phyloP scores from a whole-genome alignment of 2,888 invertebrate species.

The Agonopterix arenella region DNA sequence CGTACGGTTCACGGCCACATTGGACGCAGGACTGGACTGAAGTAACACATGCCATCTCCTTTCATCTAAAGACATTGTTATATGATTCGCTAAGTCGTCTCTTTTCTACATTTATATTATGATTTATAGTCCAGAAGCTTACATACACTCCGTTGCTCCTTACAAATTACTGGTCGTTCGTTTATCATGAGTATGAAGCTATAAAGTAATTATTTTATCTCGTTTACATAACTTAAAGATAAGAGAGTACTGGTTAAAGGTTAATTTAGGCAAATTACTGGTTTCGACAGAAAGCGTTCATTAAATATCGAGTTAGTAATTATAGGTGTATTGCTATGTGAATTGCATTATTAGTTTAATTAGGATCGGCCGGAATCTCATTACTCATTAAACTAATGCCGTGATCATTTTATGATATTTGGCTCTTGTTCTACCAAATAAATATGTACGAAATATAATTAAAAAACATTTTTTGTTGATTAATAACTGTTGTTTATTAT shows the following conservation, averaged over 20 bases:
- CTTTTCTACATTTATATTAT: constrained; percentile 28
- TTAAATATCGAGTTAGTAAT: too few relatives aligned
- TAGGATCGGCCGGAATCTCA: too few relatives aligned
- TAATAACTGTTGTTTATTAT: too few relatives aligned
- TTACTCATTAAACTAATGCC: too few relatives aligned
- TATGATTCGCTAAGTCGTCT: constrained; percentile 20
- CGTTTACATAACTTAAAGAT: constrained; percentile 30
- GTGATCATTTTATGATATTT: too few relatives aligned
- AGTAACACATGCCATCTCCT: constrained; percentile 21
- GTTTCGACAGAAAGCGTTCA: neutral
- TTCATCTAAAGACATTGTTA: constrained; percentile 11
- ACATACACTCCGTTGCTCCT: constrained; percentile 47
- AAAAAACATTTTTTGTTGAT: too few relatives aligned
- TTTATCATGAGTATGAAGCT: constrained; percentile 58
- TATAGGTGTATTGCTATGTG: too few relatives aligned
- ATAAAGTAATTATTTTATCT: constrained; percentile 61
- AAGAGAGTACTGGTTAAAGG: neutral
- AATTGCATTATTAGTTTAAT: too few relatives aligned
- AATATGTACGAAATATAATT: too few relatives aligned
- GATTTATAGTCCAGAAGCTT: constrained; percentile 57
- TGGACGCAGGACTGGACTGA: constrained; percentile 7
- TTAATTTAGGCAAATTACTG: constrained; percentile 3
- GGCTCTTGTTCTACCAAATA: too few relatives aligned
- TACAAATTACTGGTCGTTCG: constrained; percentile 44
- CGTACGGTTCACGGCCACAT: constrained; percentile 59